phyloP scores from a whole-genome alignment of 2,113 vertebrate genomes.

The Dromaius novaehollandiae region DNA sequence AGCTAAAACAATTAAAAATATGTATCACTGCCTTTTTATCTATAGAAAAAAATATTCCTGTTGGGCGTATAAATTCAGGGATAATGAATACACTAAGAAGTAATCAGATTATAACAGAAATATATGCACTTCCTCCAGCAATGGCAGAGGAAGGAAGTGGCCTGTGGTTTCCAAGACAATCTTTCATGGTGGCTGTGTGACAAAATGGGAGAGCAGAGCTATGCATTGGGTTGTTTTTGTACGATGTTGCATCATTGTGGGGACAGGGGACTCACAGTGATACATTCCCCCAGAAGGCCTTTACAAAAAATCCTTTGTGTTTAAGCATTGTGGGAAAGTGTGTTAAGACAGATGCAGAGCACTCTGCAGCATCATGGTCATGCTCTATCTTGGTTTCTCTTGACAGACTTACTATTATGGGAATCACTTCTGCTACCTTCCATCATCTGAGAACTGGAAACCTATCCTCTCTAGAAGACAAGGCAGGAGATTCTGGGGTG shows the following conservation, averaged over 20 bases:
- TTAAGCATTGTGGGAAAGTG: not conserved
- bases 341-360: not conserved
- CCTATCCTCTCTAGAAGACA: not conserved
- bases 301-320: conserved; percentile 88
- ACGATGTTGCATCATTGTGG: conserved; percentile 84
- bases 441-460: not conserved
- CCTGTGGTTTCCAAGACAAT: not conserved
- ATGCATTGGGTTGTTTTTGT: conserved; percentile 83
- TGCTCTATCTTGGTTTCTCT: not conserved
- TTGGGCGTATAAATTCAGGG: not conserved
- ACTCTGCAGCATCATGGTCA: not conserved
- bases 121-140: not conserved
- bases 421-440: not conserved
- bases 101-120: not conserved
- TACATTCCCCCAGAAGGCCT: conserved; percentile 75
- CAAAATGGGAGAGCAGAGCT: not conserved
- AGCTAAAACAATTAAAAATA: not conserved
- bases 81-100: not conserved
- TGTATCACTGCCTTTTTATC: not conserved
- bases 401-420: not conserved
- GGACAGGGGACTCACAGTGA: conserved; percentile 88
- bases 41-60: not conserved
- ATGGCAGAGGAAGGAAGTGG: conserved; percentile 12
- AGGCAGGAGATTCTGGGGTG: not conserved
- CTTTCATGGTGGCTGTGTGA: not conserved